Percentiles rank a stretch among this genome's conserved stretches.
These are phyloP conservation scores for Diuraphis noxia DNA, from an alignment of 1,140 invertebrate species.

Conservation along the genomic window DNA sequence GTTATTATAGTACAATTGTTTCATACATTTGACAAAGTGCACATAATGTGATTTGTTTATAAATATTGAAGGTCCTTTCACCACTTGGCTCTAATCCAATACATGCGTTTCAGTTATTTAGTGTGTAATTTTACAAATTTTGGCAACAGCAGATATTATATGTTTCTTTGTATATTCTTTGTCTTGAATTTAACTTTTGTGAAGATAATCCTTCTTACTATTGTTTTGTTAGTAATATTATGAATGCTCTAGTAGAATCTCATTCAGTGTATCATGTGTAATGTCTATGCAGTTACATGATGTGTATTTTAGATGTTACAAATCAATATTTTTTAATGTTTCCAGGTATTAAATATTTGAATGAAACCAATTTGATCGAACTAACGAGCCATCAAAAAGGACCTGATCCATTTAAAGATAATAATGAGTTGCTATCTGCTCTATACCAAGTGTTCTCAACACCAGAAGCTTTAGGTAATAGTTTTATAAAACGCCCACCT, in stretches of 20 bases:
- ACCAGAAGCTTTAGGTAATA: slow-evolving; percentile 70
- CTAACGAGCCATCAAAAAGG: slow-evolving; percentile 68
- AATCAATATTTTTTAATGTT: slow-evolving; percentile 6
- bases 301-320: slow-evolving; percentile 5
- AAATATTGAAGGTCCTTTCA: slow-evolving; percentile 51
- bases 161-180: slow-evolving; percentile 45
- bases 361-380: slow-evolving; percentile 68
- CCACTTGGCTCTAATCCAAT: slow-evolving; percentile 22
- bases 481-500: slow-evolving; percentile 64
- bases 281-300: neutral
- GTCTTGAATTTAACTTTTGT: slow-evolving; percentile 37
- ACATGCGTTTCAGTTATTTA: slow-evolving; percentile 39
- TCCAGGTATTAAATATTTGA: slow-evolving; percentile 61
- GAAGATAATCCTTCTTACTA: slow-evolving; percentile 18
- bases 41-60: slow-evolving; percentile 35
- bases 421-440: slow-evolving; percentile 70
- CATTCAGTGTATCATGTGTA: slow-evolving; percentile 15
- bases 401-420: slow-evolving; percentile 58
- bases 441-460: slow-evolving; percentile 75
- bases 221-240: slow-evolving; percentile 11
- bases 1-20: neutral
- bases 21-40: neutral
- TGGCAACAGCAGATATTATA: slow-evolving; percentile 36
- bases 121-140: slow-evolving; percentile 47
- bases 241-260: neutral